phyloP scores from a whole-genome alignment of 2,797 vertebrate species.

The Heterohyrax brucei region DNA sequence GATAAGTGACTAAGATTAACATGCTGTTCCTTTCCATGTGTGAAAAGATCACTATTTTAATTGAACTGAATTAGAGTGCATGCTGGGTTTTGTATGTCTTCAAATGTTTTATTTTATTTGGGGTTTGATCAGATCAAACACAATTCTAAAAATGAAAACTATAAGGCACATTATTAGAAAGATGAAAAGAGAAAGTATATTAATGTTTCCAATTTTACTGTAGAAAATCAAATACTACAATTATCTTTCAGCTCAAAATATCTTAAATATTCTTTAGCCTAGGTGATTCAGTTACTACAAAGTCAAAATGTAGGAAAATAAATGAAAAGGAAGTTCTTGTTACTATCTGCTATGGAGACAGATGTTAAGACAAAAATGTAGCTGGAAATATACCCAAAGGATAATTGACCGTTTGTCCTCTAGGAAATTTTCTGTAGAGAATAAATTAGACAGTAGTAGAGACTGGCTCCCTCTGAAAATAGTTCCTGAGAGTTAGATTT shows the following conservation, averaged over 20 bases:
- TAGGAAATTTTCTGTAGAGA: background rate
- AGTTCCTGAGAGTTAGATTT: background rate
- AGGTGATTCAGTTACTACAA: background rate
- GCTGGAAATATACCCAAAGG: background rate
- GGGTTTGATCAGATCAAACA: slow-evolving; percentile 31
- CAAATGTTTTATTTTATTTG: slow-evolving; percentile 67
- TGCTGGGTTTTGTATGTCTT: slow-evolving; percentile 28
- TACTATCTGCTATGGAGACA: background rate
- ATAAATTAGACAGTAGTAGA: slow-evolving; percentile 8
- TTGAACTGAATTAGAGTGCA: slow-evolving; percentile 55
- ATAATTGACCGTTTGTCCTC: background rate
- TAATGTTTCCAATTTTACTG: slow-evolving; percentile 21
- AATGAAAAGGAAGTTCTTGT: background rate
- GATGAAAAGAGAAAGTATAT: background rate
- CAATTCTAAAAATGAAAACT: slow-evolving; percentile 23
- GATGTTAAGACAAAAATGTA: background rate
- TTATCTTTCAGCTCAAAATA: slow-evolving; percentile 17
- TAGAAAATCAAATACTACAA: slow-evolving; percentile 31
- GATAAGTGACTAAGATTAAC: slow-evolving; percentile 74
- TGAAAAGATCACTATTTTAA: slow-evolving; percentile 75
- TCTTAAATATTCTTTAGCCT: slow-evolving; percentile 1
- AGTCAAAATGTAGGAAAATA: background rate
- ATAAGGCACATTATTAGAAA: background rate
- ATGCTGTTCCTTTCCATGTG: slow-evolving; percentile 49
- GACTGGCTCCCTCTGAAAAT: background rate